A percentile compares a stretch with the other conserved stretches of the same genome.
Evolutionary conservation across 2,888 invertebrate species (phyloP).

Genomic region (Nemotelus pantherinus): DNA sequence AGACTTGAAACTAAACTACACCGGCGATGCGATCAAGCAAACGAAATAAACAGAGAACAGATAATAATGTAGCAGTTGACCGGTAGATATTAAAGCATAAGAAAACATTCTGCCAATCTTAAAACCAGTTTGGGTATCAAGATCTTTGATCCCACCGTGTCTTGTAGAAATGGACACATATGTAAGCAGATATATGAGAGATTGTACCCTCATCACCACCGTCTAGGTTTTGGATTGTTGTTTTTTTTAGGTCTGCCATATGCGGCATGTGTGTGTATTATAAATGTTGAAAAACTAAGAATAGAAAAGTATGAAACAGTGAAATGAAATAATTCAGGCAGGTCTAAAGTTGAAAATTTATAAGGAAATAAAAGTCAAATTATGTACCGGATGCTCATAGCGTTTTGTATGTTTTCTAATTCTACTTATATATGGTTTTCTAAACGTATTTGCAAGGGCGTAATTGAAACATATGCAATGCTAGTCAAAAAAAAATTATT

Average conservation of each 20-base stretch:
- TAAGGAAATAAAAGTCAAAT: too few species aligned
- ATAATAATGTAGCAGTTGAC: not conserved
- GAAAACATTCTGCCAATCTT: slow-evolving; percentile 25
- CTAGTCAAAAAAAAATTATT: too few species aligned
- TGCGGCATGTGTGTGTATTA: not conserved
- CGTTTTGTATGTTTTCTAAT: too few species aligned
- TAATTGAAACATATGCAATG: too few species aligned
- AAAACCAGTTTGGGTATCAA: slow-evolving; percentile 30
- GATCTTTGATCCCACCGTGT: slow-evolving; percentile 33
- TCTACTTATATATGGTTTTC: too few species aligned
- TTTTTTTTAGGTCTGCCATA: not conserved
- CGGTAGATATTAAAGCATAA: not conserved
- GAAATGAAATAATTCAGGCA: too few species aligned
- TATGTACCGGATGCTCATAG: too few species aligned
- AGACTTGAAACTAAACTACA: not conserved
- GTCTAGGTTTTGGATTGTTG: not conserved
- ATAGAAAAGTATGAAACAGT: too few species aligned
- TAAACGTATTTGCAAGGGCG: too few species aligned
- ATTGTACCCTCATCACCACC: not conserved
- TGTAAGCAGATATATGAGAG: slow-evolving; percentile 13
- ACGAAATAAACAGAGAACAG: not conserved
- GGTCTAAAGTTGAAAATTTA: too few species aligned
- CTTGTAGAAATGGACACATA: slow-evolving; percentile 6
- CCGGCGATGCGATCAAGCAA: not conserved
- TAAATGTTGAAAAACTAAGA: too few species aligned